phyloP scores from a whole-genome alignment of 1,140 invertebrate species.

The roundworm (Caenorhabditis elegans) region DNA sequence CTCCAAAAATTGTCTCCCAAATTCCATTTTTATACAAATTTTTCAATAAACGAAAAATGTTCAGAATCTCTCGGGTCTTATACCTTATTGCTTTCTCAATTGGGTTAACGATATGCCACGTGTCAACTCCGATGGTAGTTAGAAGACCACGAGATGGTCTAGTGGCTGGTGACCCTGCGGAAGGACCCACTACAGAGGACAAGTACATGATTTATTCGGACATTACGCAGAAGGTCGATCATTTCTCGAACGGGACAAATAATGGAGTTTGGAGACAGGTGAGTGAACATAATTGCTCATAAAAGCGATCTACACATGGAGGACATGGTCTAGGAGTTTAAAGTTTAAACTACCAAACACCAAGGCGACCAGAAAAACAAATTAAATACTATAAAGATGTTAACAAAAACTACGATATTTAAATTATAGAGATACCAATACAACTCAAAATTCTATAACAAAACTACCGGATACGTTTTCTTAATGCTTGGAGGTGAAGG shows the following conservation, averaged over 20 bases:
- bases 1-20: too few species aligned
- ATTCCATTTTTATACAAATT: too few species aligned
- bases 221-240: neutral
- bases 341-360: too few species aligned
- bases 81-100: neutral
- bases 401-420: neutral
- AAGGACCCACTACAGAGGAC: conserved; percentile 27
- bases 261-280: conserved; percentile 5
- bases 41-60: too few species aligned
- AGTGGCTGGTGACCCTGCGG: neutral
- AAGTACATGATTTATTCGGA: conserved; percentile 25
- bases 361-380: too few species aligned
- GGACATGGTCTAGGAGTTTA: too few species aligned
- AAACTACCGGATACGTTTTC: conserved; percentile 34
- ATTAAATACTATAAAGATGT: too few species aligned
- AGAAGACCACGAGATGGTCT: conserved; percentile 25
- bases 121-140: neutral
- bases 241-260: neutral
- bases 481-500: conserved; percentile 50
- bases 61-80: neutral
- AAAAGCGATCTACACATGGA: too few species aligned
- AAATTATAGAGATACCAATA: conserved; percentile 43
- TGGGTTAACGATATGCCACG: neutral
- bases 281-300: too few species aligned
- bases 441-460: conserved; percentile 43